Percentiles rank a stretch among this genome's conserved stretches.
These are phyloP conservation scores for Acheta domesticus DNA, from an alignment of 2,888 invertebrate genomes.

Conservation along the genomic window DNA sequence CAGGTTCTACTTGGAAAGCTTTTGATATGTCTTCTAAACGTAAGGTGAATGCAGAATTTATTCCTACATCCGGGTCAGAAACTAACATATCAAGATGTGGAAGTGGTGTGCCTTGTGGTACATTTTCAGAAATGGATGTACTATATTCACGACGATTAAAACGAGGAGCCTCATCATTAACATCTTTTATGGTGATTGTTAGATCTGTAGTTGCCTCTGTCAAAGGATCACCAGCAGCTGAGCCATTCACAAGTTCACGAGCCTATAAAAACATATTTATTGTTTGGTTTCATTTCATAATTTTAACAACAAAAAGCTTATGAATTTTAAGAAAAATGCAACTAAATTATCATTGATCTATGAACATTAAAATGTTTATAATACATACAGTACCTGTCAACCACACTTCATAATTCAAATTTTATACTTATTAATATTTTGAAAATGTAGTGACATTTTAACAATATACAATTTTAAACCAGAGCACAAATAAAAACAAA, in stretches of 20 bases:
- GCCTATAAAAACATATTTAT: slow-evolving; percentile 50
- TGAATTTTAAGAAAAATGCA: too few species aligned
- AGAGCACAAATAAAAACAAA: too few species aligned
- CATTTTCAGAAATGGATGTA: slow-evolving; percentile 77
- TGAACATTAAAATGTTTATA: too few species aligned
- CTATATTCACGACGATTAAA: slow-evolving; percentile 80
- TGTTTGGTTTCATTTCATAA: too few species aligned
- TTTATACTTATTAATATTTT: too few species aligned
- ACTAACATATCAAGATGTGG: slow-evolving; percentile 82
- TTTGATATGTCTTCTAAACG: slow-evolving; percentile 75
- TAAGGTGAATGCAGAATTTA: slow-evolving; percentile 77
- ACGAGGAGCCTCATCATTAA: slow-evolving; percentile 82
- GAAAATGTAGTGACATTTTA: too few species aligned
- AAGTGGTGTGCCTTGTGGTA: slow-evolving; percentile 74
- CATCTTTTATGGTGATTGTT: slow-evolving; percentile 80
- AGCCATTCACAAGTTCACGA: slow-evolving; percentile 71
- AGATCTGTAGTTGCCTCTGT: slow-evolving; percentile 68
- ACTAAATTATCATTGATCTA: too few species aligned
- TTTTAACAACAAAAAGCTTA: too few species aligned
- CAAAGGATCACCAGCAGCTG: slow-evolving; percentile 62
- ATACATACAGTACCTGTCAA: too few species aligned
- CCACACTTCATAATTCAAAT: too few species aligned
- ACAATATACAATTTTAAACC: too few species aligned
- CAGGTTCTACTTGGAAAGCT: slow-evolving; percentile 80
- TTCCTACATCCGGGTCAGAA: slow-evolving; percentile 79